These are phyloP conservation scores for Gnathonemus echidnorhynchus DNA, from an alignment of 2,113 vertebrate species.

Conservation along the genomic window DNA sequence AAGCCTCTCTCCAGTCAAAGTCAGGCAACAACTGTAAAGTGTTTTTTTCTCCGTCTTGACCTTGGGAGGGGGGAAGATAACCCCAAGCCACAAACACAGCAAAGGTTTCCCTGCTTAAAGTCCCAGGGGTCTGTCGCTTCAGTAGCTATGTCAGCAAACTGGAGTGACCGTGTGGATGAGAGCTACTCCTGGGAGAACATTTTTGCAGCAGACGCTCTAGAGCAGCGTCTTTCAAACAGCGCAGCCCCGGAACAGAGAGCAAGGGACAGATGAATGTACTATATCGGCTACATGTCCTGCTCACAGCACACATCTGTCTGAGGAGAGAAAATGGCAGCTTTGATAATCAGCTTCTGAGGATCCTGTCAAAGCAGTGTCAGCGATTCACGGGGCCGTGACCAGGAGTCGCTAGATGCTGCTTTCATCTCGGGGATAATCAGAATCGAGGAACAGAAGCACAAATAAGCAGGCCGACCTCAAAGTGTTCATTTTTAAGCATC, in stretches of 20 bases:
- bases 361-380: background rate
- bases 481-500: background rate
- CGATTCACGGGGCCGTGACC: background rate
- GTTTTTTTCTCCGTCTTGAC: background rate
- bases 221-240: background rate
- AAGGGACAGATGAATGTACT: background rate
- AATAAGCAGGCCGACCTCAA: background rate
- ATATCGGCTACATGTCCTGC: background rate
- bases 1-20: background rate
- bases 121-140: background rate
- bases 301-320: background rate
- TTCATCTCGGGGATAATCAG: background rate
- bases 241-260: background rate
- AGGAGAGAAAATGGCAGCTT: background rate
- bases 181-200: background rate
- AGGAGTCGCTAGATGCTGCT: background rate
- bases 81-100: background rate
- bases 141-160: background rate
- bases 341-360: constrained; percentile 10
- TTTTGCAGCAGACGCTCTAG: background rate
- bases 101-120: background rate
- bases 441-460: background rate
- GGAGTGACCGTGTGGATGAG: background rate
- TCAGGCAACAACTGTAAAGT: background rate
- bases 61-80: background rate